These are phyloP conservation scores for Seladonia tumulorum DNA, from an alignment of 2,888 invertebrate species.

Conservation along the genomic window DNA sequence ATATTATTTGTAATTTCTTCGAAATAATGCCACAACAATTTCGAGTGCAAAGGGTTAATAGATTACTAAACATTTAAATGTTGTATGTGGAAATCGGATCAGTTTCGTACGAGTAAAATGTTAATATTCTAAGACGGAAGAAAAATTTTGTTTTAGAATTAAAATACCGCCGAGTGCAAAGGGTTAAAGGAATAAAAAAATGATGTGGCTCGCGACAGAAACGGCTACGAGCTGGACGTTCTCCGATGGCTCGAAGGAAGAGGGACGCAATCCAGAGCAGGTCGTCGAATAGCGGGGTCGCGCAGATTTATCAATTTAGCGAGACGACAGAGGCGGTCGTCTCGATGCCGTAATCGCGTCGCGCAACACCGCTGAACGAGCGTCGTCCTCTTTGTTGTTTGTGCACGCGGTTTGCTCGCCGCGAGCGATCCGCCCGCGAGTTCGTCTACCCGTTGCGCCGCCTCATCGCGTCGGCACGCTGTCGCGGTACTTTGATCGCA, in stretches of 20 bases:
- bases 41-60: too few relatives aligned
- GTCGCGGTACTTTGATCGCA: not conserved
- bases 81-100: too few relatives aligned
- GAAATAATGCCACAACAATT: too few relatives aligned
- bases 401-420: not conserved
- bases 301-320: constrained; percentile 83
- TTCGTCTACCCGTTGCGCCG: not conserved
- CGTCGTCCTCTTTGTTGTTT: not conserved
- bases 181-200: too few relatives aligned
- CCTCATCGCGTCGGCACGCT: not conserved
- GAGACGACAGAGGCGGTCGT: constrained; percentile 71
- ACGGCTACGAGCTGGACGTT: not conserved
- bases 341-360: constrained; percentile 22
- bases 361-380: not conserved
- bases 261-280: not conserved
- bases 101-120: too few relatives aligned
- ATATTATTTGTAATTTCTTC: too few relatives aligned
- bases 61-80: too few relatives aligned
- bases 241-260: not conserved
- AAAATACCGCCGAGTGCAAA: too few relatives aligned
- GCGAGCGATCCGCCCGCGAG: not conserved
- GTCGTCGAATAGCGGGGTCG: constrained; percentile 72
- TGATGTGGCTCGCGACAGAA: too few relatives aligned
- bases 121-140: too few relatives aligned
- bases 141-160: too few relatives aligned